Conservation (phyloP, 2,113 vertebrate species). For the Leuciscus idus region DNA sequence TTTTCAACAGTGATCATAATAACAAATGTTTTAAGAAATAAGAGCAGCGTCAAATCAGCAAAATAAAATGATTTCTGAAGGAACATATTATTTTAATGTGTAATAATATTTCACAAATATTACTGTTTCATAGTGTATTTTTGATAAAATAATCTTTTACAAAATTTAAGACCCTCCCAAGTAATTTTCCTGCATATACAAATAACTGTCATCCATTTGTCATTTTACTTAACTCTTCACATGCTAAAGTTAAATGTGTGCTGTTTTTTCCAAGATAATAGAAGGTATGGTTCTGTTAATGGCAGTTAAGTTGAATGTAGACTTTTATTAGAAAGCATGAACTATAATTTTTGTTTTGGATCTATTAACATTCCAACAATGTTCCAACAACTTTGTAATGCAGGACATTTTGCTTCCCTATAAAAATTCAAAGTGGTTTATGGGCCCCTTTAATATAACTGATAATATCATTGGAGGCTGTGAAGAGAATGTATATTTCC, state of each 20-base stretch:
- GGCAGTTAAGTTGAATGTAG: background rate
- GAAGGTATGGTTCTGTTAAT: background rate
- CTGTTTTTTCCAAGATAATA: background rate
- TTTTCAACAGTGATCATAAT: background rate
- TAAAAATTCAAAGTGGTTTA: conserved; percentile 4
- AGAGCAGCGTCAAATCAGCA: background rate
- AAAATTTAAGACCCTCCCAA: too few species aligned
- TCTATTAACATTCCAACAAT: background rate
- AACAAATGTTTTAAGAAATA: background rate
- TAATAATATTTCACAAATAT: background rate
- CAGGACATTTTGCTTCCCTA: background rate
- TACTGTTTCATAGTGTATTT: background rate
- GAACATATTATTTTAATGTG: background rate
- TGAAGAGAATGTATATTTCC: conserved; percentile 33
- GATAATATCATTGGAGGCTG: conserved; percentile 23
- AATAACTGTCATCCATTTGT: background rate
- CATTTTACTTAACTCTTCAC: background rate
- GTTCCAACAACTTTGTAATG: conserved; percentile 17
- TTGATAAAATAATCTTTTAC: background rate
- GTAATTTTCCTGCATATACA: background rate
- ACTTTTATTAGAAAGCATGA: background rate
- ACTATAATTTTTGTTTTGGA: background rate
- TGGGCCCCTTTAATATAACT: conserved; percentile 22
- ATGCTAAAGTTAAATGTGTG: background rate
- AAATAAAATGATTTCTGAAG: background rate